Base-by-base conservation (phyloP, 2,113 vertebrate genomes). In the Oryzias woworae region DNA sequence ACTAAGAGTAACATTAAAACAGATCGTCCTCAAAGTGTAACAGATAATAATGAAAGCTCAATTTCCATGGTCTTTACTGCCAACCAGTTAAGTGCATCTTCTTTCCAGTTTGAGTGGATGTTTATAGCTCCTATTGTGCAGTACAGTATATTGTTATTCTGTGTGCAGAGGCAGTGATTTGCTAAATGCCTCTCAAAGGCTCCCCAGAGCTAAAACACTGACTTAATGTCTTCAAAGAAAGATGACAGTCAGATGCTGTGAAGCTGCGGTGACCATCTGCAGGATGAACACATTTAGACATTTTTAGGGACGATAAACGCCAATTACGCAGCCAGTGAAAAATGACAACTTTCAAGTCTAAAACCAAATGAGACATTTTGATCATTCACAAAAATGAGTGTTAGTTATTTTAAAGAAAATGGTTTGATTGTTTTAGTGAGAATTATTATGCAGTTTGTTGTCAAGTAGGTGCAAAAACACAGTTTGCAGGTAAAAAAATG, bases 31-130 rank as follows among this genome's bases (percentile, higher is more conserved):
- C 66, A 73, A 81, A 79, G 47, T 75, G 65, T 62, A 73, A 67
- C 75, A 48, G 71, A 77, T 84, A 83, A 83, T 73, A 78, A 76
- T 75, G 65, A 75, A 75, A 68, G 71, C 72, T 75, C 81, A 57
- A 85, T 84, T 81, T 80, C 69, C 71, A 78, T 71, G 80, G 81
- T 83, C 66, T 85, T 79, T 72, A 83, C 28, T 72, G 73, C 47
- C 60, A 53, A 61, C 69, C 62, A 69, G 58, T 80, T 71, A 81
- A 88, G 69, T 76, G 72, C 28, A 58, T 78, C 62, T 71, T 64
- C 69, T 74, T 81, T 78, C 78, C 65, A 74, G 51, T 66, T 61
- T 65, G 69, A 83, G 69, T 69, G 65, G 68, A 80, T 79, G 71
- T 83, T 82, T 80, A 87, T 77, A 53, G 65, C 73, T 68, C 74